Evolutionary conservation across 53 echinoderm and acorn worm genomes (phyloP).

Genomic region (Patiria pectinifera): DNA sequence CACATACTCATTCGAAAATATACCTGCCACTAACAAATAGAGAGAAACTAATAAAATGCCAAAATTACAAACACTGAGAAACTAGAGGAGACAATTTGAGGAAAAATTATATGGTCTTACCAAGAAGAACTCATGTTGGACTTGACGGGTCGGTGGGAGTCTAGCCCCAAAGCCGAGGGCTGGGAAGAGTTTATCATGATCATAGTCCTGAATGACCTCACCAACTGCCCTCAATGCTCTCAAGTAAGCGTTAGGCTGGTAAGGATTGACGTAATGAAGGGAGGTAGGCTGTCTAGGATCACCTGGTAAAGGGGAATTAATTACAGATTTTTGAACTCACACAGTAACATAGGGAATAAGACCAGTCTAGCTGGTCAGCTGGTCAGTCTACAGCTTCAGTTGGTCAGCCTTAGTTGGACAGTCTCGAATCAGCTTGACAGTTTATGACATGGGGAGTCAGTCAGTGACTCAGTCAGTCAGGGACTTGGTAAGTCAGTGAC

Average conservation of each 20-base stretch:
- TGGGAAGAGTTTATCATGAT: constrained; percentile 91
- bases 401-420: too few relatives aligned
- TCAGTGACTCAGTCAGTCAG: too few relatives aligned
- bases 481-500: too few relatives aligned
- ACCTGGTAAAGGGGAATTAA: constrained; percentile 49
- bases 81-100: background rate
- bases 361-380: background rate
- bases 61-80: background rate
- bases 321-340: background rate
- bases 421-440: too few relatives aligned
- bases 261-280: constrained; percentile 94
- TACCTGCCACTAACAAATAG: too few relatives aligned
- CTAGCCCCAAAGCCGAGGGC: constrained; percentile 95
- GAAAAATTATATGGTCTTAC: constrained; percentile 25
- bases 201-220: constrained; percentile 89
- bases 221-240: constrained; percentile 86
- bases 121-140: constrained; percentile 91
- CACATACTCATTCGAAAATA: too few relatives aligned
- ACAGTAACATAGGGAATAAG: background rate
- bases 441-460: too few relatives aligned
- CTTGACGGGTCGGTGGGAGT: constrained; percentile 68
- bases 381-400: too few relatives aligned
- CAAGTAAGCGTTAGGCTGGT: constrained; percentile 89
- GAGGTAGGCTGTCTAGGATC: constrained; percentile 83
- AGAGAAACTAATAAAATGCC: background rate